Evolutionary conservation across 1,140 invertebrate genomes (phyloP), one percentile per base, ranked within the genome.

Genomic region (Zaprionus capensis): DNA sequence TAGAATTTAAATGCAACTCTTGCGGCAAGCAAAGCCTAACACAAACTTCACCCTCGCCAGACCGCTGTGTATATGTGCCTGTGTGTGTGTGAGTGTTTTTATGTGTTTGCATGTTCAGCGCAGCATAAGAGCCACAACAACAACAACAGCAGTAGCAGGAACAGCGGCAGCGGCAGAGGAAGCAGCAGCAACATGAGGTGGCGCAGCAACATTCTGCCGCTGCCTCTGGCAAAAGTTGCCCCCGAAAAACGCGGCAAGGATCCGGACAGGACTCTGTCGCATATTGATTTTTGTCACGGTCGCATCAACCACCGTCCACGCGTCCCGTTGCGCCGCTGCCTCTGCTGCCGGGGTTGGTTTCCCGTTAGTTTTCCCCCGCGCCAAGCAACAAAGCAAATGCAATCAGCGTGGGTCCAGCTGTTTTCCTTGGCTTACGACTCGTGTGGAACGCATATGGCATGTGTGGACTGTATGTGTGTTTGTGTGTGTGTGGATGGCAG

Each of bases 1-100:
- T 86, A 87, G 77, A 86, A 86, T 86, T 83, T 87, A 83, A 76
- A 86, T 86, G 77, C 80, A 80, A 83, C 80, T 87, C 81, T 80
- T 80, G 83, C 69, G 72, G 80, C 82, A 70, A 70, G 59, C 78
- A 75, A 81, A 76, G 69, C 82, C 72, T 76, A 57, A 62, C 63
- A 64, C 41, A 75, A 63, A 81, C 67, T 74, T 46, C 80, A 61
- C 53, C 46, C 31, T 28, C 26, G 15, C n/a, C 31, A 6, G 9
- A 6, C 31, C 31, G 20, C 53, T 41, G 7, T 15, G 15, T 51
- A 14, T 44, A 5, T 57, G 7, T 41, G 11, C 62, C 49, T 55
- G 4, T 20, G 5, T 59, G 14, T 66, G 14, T 71, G 53, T 55
- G 36, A 59, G 53, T 65, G 44, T 64, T 14, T 65, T 26, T 57